Conservation (phyloP, 2,113 vertebrate species). For the Ariopsis seemanni region DNA sequence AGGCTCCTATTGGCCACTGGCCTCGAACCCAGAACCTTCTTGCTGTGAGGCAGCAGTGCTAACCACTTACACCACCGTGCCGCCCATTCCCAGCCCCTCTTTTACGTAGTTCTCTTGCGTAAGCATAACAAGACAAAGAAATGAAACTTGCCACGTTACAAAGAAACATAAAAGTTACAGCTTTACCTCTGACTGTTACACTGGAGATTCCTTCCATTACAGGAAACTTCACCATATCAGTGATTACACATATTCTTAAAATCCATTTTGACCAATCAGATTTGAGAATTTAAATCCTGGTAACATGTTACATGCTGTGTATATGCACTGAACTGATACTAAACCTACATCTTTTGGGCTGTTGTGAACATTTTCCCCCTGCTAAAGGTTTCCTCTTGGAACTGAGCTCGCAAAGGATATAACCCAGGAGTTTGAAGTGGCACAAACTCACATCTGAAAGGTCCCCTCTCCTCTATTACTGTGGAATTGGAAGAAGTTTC, state of each 20-base stretch:
- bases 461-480: not conserved
- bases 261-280: not conserved
- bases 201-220: not conserved
- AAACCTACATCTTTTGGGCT: not conserved
- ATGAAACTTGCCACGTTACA: too few relatives aligned
- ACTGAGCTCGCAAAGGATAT: not conserved
- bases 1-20: too few relatives aligned
- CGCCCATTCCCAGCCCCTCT: too few relatives aligned
- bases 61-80: too few relatives aligned
- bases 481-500: conserved; percentile 50
- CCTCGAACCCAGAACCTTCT: too few relatives aligned
- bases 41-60: too few relatives aligned
- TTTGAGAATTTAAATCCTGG: not conserved
- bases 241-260: not conserved
- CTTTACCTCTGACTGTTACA: not conserved
- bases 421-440: not conserved
- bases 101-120: too few relatives aligned
- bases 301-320: not conserved
- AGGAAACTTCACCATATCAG: not conserved
- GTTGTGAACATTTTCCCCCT: not conserved
- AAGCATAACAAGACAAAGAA: too few relatives aligned
- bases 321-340: not conserved
- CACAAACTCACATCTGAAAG: not conserved
- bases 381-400: not conserved
- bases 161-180: too few relatives aligned